Percentiles rank a stretch among this genome's conserved stretches.
Evolutionary conservation across 2,888 invertebrate species (phyloP).

Genomic region (Platycheirus albimanus): DNA sequence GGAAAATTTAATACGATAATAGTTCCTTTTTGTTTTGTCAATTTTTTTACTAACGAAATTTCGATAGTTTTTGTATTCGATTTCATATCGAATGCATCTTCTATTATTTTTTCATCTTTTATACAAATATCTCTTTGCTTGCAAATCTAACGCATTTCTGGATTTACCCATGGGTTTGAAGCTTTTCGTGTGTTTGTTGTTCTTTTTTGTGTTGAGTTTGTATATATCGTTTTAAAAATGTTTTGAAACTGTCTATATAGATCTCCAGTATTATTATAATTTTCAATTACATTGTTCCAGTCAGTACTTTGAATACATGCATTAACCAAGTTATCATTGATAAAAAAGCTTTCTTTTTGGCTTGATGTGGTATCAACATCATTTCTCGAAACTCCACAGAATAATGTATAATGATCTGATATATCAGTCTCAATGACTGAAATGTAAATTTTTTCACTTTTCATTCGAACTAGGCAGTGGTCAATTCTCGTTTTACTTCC

Average conservation of each 20-base stretch:
- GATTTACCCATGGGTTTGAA: conserved; percentile 1
- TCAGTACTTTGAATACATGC: not conserved
- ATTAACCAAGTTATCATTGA: not conserved
- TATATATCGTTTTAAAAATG: not conserved
- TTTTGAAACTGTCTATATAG: not conserved
- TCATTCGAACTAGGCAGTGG: conserved; percentile 13
- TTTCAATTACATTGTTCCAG: conserved; percentile 9
- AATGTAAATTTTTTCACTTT: not conserved
- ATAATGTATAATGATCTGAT: not conserved
- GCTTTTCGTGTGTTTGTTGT: not conserved
- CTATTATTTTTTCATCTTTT: conserved; percentile 21
- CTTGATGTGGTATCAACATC: too few relatives aligned
- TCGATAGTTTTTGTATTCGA: conserved; percentile 3
- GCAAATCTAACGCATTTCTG: not conserved
- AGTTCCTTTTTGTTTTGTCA: not conserved
- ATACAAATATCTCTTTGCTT: conserved; percentile 1
- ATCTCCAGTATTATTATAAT: not conserved
- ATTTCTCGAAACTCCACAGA: not conserved
- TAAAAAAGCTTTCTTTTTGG: not conserved
- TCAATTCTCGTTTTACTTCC: conserved; percentile 10
- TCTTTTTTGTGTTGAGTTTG: not conserved
- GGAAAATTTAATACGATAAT: not conserved
- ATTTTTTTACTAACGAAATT: conserved; percentile 18
- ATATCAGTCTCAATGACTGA: not conserved
- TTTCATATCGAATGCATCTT: conserved; percentile 7